Percentiles rank a stretch among this genome's conserved stretches.
These are phyloP conservation scores for Dryoscopus gambensis DNA, from an alignment of 2,113 vertebrate species.

Conservation along the genomic window DNA sequence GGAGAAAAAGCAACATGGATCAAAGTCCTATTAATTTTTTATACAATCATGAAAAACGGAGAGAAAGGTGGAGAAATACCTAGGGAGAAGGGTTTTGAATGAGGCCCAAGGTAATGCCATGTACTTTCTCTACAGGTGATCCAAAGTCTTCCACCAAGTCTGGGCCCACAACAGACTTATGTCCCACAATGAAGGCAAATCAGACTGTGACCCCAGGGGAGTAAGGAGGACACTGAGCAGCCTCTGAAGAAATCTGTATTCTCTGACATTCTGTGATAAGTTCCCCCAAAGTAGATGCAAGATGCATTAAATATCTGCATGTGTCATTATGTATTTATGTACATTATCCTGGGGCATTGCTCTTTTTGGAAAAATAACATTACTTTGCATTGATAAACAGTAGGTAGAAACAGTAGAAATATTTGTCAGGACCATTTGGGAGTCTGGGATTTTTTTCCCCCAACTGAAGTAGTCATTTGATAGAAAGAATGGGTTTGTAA, in stretches of 20 bases:
- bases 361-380: conserved; percentile 37
- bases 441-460: not conserved
- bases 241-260: conserved; percentile 40
- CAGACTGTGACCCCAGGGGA: not conserved
- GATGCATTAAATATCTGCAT: not conserved
- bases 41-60: not conserved
- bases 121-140: not conserved
- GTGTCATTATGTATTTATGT: conserved; percentile 37
- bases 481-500: not conserved
- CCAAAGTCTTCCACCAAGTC: not conserved
- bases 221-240: not conserved
- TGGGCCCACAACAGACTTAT: not conserved
- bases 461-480: not conserved
- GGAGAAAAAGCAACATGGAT: not conserved
- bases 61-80: not conserved
- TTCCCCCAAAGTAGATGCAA: conserved; percentile 30
- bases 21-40: conserved; percentile 25
- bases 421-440: not conserved
- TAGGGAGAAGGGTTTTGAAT: not conserved
- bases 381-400: conserved; percentile 39
- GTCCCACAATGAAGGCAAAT: not conserved
- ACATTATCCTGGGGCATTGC: not conserved
- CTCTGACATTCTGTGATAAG: not conserved
- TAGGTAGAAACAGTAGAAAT: conserved; percentile 29
- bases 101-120: not conserved